phyloP scores from a whole-genome alignment of 1,140 invertebrate genomes.

The Caerostris darwini region DNA sequence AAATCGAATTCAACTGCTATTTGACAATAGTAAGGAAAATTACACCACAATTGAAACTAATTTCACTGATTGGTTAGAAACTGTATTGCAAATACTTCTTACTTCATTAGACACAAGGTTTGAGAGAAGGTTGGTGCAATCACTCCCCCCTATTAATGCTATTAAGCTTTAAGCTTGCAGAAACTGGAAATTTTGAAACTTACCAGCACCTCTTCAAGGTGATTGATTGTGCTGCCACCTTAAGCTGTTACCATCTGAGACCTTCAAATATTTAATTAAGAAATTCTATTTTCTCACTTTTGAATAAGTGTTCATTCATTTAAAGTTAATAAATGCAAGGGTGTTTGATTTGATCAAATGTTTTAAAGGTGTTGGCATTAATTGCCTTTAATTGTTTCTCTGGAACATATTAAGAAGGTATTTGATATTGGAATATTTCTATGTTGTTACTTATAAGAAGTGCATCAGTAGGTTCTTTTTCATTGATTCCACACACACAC shows the following conservation, averaged over 20 bases:
- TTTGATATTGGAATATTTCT: neutral
- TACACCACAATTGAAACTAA: neutral
- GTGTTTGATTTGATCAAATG: conserved; percentile 15
- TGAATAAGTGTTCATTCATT: conserved; percentile 61
- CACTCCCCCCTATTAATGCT: conserved; percentile 64
- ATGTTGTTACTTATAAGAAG: neutral
- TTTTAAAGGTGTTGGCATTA: conserved; percentile 27
- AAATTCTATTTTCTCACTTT: conserved; percentile 71
- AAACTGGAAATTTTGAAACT: conserved; percentile 65
- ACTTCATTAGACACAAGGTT: conserved; percentile 27
- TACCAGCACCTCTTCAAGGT: conserved; percentile 52
- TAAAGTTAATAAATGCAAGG: conserved; percentile 53
- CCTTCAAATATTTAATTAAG: conserved; percentile 74
- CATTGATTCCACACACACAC: neutral
- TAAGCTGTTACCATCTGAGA: conserved; percentile 65
- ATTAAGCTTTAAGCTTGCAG: neutral
- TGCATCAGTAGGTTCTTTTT: neutral
- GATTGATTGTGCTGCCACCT: conserved; percentile 73
- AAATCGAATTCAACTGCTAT: neutral
- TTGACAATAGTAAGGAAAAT: neutral
- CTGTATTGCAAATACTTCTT: conserved; percentile 2
- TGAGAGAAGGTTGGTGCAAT: conserved; percentile 26
- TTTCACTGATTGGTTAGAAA: neutral
- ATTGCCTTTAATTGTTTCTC: neutral
- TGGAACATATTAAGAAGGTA: neutral